Percentiles rank a stretch among this genome's conserved stretches.
Evolutionary conservation across 2,888 invertebrate species (phyloP).

Genomic region (Zeuzera pyrina): DNA sequence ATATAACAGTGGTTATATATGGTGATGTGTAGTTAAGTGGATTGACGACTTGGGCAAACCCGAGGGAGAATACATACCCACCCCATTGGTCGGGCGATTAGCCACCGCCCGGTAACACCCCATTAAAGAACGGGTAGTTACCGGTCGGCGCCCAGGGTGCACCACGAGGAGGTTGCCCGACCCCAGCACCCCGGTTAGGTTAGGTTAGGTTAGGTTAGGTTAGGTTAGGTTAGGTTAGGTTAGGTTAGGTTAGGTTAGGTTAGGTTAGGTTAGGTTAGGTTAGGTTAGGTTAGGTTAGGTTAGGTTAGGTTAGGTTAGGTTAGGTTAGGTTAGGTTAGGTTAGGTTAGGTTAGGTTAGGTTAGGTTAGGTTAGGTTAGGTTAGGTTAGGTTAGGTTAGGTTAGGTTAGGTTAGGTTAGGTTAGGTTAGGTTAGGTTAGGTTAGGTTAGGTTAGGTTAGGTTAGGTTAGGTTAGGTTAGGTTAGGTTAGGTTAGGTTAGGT

Average conservation of each 20-base stretch:
- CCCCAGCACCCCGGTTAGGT: too few species aligned
- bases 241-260: constrained; percentile 15
- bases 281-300: constrained; percentile 18
- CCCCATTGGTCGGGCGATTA: too few species aligned
- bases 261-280: constrained; percentile 18
- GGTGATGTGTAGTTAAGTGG: too few species aligned
- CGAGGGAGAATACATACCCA: too few species aligned
- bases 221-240: constrained; percentile 11
- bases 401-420: constrained; percentile 14
- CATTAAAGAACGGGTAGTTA: too few species aligned
- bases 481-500: constrained; percentile 13
- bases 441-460: constrained; percentile 16
- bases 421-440: constrained; percentile 17
- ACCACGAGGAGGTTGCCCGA: too few species aligned
- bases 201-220: constrained; percentile 16
- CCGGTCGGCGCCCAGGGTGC: too few species aligned
- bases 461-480: constrained; percentile 17
- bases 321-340: constrained; percentile 10
- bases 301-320: constrained; percentile 18
- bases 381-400: constrained; percentile 11
- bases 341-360: constrained; percentile 16
- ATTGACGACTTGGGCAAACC: too few species aligned
- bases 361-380: constrained; percentile 9
- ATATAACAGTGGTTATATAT: too few species aligned
- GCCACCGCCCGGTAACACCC: too few species aligned